Base-by-base conservation (phyloP, 2,113 vertebrate species). In the Passerina amoena region DNA sequence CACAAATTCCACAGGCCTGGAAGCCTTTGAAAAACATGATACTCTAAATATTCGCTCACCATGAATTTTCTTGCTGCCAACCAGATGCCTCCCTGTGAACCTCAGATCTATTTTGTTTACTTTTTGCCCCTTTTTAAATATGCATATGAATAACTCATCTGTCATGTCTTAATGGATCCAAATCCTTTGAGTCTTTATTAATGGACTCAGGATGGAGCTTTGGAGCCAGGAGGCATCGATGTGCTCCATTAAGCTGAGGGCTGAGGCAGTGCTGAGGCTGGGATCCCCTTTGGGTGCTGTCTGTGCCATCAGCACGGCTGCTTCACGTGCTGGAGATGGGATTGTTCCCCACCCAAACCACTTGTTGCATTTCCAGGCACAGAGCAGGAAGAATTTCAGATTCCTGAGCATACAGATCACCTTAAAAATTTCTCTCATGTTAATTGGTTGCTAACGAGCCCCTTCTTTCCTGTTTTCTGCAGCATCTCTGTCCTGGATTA, bases 401-500 rank as follows among this genome's bases (percentile, higher is more conserved):
- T 38, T 24, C 7, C 61, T 59, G 83, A 37, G 19, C 19, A 2
- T 12, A 1, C 1, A 30, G 38, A 24, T 42, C 4, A 31, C 5
- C 14, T n/a, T 15, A 28, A 30, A 40, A 21, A 4, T 6, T 24
- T 12, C 30, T 82, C n/a, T 70, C 3, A 0, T 77, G 50, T 59
- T 28, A 24, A 66, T 50, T 28, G 70, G 59, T 75, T 13, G 53
- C 54, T 91, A 82, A 91, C 1, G 5, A 75, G 38, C 38, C 21
- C 38, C 12, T 76, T 25, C 54, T 37, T 48, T 82, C 97, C 81
- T n/a, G 7, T 76, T 30, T 87, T 38, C 94, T 90, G 38, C 96
- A 99, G 99, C 93, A 99, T 99, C 83, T 98, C 98, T 0, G 98
- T 98, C 53, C 98, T 99, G 98, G 99, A 99, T 98, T 99, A 99